phyloP scores from a whole-genome alignment of 2,113 vertebrate species.

The Phylloscopus whistleri region DNA sequence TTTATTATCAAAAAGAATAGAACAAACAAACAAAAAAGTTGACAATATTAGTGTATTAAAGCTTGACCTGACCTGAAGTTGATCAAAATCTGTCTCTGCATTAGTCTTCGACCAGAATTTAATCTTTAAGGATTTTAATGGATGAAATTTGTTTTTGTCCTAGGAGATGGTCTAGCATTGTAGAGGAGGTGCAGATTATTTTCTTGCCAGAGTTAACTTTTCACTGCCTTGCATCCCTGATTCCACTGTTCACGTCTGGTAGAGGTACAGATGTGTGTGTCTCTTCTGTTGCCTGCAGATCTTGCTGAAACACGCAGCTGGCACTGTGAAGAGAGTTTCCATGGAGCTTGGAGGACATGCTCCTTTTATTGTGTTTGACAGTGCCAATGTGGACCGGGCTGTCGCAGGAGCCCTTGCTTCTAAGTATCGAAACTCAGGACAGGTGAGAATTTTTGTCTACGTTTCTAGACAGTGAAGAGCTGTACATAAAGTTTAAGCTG shows the following conservation, averaged over 20 bases:
- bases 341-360: slow-evolving; percentile 97
- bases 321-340: slow-evolving; percentile 89
- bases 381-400: slow-evolving; percentile 83
- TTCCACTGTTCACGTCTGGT: background rate
- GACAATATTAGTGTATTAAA: background rate
- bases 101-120: background rate
- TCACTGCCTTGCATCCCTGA: background rate
- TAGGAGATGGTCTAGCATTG: background rate
- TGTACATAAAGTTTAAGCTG: background rate
- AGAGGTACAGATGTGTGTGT: background rate
- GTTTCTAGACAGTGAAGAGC: background rate
- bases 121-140: background rate
- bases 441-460: slow-evolving; percentile 73
- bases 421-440: slow-evolving; percentile 93
- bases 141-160: background rate
- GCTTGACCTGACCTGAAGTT: background rate
- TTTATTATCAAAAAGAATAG: background rate
- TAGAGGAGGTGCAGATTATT: background rate
- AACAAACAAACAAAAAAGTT: background rate
- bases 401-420: slow-evolving; percentile 87
- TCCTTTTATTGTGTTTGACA: slow-evolving; percentile 97
- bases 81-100: background rate
- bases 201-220: background rate
- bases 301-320: slow-evolving; percentile 82
- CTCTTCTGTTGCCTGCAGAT: slow-evolving; percentile 71